A percentile compares a stretch with the other conserved stretches of the same genome.
phyloP scores from a whole-genome alignment of 2,797 vertebrate species.

The Epinephelus malabaricus region DNA sequence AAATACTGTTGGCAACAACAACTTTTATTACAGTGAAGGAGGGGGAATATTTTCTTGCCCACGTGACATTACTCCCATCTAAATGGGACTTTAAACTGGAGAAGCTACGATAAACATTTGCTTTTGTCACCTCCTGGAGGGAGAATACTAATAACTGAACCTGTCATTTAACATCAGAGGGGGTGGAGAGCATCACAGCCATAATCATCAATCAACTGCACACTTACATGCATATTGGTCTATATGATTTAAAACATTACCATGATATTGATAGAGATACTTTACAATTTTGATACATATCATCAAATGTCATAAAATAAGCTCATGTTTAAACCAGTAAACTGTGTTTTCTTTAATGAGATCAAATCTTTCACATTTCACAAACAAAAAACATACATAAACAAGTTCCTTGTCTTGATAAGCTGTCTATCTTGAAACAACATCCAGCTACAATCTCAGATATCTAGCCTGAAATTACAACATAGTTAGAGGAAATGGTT shows the following conservation, averaged over 20 bases:
- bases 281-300: not conserved
- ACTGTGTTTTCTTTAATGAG: not conserved
- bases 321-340: not conserved
- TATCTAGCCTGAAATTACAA: not conserved
- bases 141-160: too few species aligned
- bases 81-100: too few species aligned
- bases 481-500: not conserved
- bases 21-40: too few species aligned
- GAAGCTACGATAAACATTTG: too few species aligned
- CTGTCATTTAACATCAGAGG: too few species aligned
- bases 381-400: not conserved
- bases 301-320: not conserved
- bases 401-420: too few species aligned
- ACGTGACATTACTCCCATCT: too few species aligned
- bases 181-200: not conserved
- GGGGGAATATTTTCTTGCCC: too few species aligned
- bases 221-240: not conserved
- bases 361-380: not conserved
- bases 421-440: not conserved
- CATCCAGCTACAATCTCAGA: not conserved
- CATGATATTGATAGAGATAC: not conserved
- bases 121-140: too few species aligned
- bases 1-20: too few species aligned
- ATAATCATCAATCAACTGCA: not conserved
- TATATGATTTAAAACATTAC: too few species aligned